Percentiles rank a stretch among this genome's conserved stretches.
phyloP scores from a whole-genome alignment of 2,797 vertebrate genomes.

The Glossophaga mutica region DNA sequence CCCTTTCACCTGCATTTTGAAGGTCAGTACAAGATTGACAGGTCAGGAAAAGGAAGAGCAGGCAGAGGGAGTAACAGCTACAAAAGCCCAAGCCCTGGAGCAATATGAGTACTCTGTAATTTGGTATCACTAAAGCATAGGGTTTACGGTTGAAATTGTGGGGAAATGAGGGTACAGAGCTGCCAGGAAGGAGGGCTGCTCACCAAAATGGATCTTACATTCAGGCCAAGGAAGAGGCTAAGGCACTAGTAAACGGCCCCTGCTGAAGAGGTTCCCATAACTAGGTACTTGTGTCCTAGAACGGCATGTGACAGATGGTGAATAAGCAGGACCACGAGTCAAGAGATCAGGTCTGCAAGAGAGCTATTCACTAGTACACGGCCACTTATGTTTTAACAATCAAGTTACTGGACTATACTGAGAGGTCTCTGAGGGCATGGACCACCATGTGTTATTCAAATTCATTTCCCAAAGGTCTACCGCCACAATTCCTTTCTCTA shows the following conservation, averaged over 20 bases:
- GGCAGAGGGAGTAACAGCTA: neutral
- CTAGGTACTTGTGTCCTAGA: neutral
- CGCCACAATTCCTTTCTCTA: neutral
- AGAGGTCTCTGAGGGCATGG: neutral
- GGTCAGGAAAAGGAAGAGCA: neutral
- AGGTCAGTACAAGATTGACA: neutral
- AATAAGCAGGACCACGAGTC: neutral
- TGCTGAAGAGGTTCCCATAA: neutral
- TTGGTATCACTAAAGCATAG: neutral
- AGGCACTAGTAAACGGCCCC: neutral
- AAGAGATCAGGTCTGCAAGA: neutral
- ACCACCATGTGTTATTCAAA: neutral
- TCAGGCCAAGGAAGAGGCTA: neutral
- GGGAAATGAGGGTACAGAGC: neutral
- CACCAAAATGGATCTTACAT: neutral
- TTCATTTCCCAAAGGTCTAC: neutral
- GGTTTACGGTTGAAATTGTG: neutral
- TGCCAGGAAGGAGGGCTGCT: neutral
- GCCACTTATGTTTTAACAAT: neutral
- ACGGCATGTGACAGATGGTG: neutral
- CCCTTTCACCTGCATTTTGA: neutral
- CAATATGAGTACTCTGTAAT: neutral
- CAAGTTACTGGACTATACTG: neutral
- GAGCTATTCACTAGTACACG: neutral
- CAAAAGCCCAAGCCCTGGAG: neutral